A percentile compares a stretch with the other conserved stretches of the same genome.
Evolutionary conservation across 2,113 vertebrate species (phyloP).

Genomic region (Aptenodytes forsteri): DNA sequence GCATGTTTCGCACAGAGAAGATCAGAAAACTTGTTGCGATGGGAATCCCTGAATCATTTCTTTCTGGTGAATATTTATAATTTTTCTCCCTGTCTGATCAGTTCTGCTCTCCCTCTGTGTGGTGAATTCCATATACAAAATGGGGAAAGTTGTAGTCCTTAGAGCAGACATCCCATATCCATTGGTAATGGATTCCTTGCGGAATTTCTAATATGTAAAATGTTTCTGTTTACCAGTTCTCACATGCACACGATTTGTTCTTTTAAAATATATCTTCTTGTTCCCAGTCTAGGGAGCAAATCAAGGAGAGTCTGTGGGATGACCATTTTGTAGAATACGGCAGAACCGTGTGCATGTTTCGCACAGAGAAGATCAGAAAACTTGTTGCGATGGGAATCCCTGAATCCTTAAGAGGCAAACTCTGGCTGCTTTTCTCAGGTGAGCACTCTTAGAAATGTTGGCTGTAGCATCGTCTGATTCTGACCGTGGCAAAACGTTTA

Average conservation of each 20-base stretch:
- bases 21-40: slow-evolving; percentile 89
- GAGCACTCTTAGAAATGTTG: background rate
- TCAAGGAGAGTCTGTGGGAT: slow-evolving; percentile 88
- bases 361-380: slow-evolving; percentile 89
- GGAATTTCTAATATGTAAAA: background rate
- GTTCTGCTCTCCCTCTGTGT: background rate
- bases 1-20: slow-evolving; percentile 95
- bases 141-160: background rate
- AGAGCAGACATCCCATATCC: background rate
- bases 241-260: background rate
- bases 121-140: background rate
- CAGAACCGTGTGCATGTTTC: slow-evolving; percentile 93
- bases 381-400: slow-evolving; percentile 94
- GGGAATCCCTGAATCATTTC: slow-evolving; percentile 88
- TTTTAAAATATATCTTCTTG: background rate
- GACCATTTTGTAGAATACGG: slow-evolving; percentile 91
- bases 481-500: background rate
- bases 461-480: background rate
- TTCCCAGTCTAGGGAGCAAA: slow-evolving; percentile 80
- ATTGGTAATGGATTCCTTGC: background rate
- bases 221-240: background rate
- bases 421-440: slow-evolving; percentile 96
- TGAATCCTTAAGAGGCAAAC: slow-evolving; percentile 87
- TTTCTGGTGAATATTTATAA: background rate
- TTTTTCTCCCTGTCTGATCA: background rate